Conservation (phyloP, 2,113 vertebrate genomes). For the Gila orcuttii region DNA sequence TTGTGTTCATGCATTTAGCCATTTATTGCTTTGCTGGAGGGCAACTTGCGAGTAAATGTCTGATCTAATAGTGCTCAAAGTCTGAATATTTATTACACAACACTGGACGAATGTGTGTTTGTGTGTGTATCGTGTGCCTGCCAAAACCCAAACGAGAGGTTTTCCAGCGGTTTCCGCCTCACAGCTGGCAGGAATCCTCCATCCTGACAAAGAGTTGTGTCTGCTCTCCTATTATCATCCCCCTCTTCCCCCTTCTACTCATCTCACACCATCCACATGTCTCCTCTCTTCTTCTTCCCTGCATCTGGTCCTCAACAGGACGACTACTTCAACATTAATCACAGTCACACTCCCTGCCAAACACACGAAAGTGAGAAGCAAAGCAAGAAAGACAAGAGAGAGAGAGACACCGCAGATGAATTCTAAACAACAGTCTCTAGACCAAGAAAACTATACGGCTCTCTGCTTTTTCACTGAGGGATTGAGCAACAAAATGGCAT, state of each 20-base stretch:
- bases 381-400: background rate
- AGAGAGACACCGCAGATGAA: background rate
- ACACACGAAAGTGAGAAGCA: background rate
- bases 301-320: conserved; percentile 29
- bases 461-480: background rate
- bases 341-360: conserved; percentile 30
- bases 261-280: conserved; percentile 56
- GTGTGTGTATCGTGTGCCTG: background rate
- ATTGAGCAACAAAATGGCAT: background rate
- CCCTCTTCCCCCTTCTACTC: conserved; percentile 52
- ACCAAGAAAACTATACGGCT: background rate
- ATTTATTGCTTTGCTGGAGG: background rate
- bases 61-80: conserved; percentile 12
- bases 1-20: background rate
- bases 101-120: background rate
- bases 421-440: background rate
- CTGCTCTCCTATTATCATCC: conserved; percentile 58
- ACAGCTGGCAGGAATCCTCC: conserved; percentile 68
- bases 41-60: background rate
- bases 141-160: background rate
- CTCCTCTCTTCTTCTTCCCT: conserved; percentile 2
- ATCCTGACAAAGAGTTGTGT: conserved; percentile 75
- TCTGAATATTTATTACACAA: background rate
- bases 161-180: conserved; percentile 24
- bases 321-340: conserved; percentile 32